Base-by-base conservation (phyloP, 2,113 vertebrate genomes). In the Micromys minutus region DNA sequence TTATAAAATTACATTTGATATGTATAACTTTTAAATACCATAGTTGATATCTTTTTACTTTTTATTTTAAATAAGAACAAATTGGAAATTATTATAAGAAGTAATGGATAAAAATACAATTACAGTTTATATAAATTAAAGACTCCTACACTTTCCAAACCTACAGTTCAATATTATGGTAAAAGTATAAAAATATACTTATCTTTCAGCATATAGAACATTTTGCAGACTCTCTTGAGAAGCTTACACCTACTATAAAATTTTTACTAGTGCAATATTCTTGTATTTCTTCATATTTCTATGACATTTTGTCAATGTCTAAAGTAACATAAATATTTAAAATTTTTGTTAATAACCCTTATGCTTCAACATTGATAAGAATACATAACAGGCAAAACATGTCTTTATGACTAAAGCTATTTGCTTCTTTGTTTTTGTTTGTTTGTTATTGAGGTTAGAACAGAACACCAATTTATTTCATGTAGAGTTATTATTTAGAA, bases 81-180 rank as follows among this genome's bases (percentile, higher is more conserved):
- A 61, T 72, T 91, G 3, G 71, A 10, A 47, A n/a, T 29, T 72
- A 0, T 61, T 96, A 57, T 83, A 83, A 86, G 13, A 7, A 83
- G 75, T 55, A 55, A 36, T 24, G 0, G 4, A 75, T 31, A 87
- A 5, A 59, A 2, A 1, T 75, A 19, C 29, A 91, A 61, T 21
- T 59, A 55, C 19, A 2, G 55, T 67, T 59, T 69, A 36, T 3
- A 65, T 42, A 52, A 4, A 45, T 59, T 88, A 9, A 1, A 34
- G 61, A 71, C 42, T 12, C 4, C 89, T 45, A 9, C 3, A 89
- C n/a, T 5, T 86, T 90, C 2, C 1, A n/a, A 86, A 90, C 72
- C 24, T 16, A 0, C 59, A 42, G 0, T 29, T 29, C 5, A 16
- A 17, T 19, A 63, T 31, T 36, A 34, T 74, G 22, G 8, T 87